Percentiles rank a stretch among this genome's conserved stretches.
Conservation (phyloP, 1,140 invertebrate species). For the Drosophila subobscura region DNA sequence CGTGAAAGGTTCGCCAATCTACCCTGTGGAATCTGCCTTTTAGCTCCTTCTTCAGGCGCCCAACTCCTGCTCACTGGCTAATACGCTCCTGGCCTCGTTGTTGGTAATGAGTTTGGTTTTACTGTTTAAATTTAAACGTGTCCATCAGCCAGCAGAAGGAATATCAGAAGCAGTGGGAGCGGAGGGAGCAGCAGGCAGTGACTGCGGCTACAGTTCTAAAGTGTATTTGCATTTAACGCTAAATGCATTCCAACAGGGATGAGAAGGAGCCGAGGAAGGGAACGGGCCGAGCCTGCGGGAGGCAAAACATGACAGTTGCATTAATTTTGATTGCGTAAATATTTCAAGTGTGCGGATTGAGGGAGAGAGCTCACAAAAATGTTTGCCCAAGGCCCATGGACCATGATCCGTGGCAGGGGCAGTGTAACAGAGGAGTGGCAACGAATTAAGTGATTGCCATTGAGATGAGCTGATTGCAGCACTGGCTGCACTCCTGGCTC, state of each 20-base stretch:
- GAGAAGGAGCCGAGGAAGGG: background rate
- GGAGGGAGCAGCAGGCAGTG: background rate
- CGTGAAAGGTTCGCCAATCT: too few species aligned
- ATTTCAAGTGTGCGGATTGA: constrained; percentile 75
- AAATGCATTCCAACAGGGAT: constrained; percentile 51
- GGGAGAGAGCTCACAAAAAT: constrained; percentile 57
- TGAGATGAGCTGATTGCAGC: constrained; percentile 46
- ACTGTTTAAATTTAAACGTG: constrained; percentile 79
- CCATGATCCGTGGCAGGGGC: background rate
- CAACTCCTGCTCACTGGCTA: background rate
- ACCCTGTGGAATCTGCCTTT: too few species aligned
- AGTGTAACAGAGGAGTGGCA: background rate
- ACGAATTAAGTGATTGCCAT: constrained; percentile 45
- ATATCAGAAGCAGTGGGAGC: constrained; percentile 13
- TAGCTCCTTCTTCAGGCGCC: background rate
- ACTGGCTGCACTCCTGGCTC: constrained; percentile 17
- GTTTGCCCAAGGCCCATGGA: constrained; percentile 44
- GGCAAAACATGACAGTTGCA: constrained; percentile 78
- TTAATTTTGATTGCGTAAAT: constrained; percentile 81
- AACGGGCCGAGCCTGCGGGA: constrained; percentile 3
- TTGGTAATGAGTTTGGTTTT: constrained; percentile 82
- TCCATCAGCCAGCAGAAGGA: constrained; percentile 14
- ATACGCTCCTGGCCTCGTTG: constrained; percentile 57
- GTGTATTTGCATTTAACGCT: constrained; percentile 81
- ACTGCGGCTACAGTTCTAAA: constrained; percentile 69